phyloP scores from a whole-genome alignment of 2,888 invertebrate species.

The Polyploca ridens region DNA sequence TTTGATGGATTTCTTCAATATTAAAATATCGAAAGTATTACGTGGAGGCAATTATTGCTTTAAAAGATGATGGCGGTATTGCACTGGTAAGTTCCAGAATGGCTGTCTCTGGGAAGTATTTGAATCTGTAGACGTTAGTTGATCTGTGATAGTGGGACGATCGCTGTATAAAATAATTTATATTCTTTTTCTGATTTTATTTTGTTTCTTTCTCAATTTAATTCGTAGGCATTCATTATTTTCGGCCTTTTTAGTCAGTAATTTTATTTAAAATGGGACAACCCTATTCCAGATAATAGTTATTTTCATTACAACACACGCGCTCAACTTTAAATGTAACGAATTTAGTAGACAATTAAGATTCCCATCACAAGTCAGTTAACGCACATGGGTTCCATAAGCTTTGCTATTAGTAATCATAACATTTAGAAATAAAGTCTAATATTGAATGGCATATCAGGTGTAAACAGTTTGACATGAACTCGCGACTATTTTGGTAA shows the following conservation, averaged over 20 bases:
- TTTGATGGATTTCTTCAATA: too few species aligned
- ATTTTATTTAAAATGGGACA: neutral
- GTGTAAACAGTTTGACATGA: slow-evolving; percentile 26
- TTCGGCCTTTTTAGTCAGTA: neutral
- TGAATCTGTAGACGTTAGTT: too few species aligned
- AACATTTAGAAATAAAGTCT: neutral
- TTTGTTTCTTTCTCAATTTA: too few species aligned
- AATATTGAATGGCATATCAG: neutral
- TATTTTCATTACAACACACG: slow-evolving; percentile 6
- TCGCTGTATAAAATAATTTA: too few species aligned
- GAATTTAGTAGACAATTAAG: slow-evolving; percentile 7
- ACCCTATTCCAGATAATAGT: neutral
- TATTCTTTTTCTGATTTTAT: too few species aligned
- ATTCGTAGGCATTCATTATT: too few species aligned
- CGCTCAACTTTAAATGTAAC: neutral
- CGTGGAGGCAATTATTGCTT: too few species aligned
- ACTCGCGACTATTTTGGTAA: slow-evolving; percentile 46
- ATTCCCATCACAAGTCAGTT: slow-evolving; percentile 1
- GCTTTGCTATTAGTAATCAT: neutral
- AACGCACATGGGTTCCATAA: neutral
- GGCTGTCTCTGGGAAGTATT: too few species aligned
- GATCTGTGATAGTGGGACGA: too few species aligned
- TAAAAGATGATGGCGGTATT: too few species aligned
- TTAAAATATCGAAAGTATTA: too few species aligned
- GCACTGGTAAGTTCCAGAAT: too few species aligned